These are phyloP conservation scores for Zophobas atratus DNA, from an alignment of 1,140 invertebrate genomes.

Conservation along the genomic window DNA sequence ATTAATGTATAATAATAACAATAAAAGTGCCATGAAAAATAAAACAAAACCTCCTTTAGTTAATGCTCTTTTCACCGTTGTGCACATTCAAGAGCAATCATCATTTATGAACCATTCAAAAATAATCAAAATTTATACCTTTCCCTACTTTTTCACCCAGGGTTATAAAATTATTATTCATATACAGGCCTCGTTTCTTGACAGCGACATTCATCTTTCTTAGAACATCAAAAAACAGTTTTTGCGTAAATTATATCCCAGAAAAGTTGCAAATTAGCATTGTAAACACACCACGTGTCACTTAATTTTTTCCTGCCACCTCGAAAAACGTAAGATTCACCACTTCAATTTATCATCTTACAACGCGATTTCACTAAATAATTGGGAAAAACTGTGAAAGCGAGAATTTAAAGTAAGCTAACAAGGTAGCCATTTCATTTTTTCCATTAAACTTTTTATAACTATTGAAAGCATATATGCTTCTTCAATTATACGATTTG, in stretches of 20 bases:
- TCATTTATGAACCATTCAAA: slow-evolving; percentile 36
- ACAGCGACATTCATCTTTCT: slow-evolving; percentile 31
- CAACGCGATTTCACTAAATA: no score
- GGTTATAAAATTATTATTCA: slow-evolving; percentile 40
- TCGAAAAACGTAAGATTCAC: no score
- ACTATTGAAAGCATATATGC: no score
- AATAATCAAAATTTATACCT: slow-evolving; percentile 40
- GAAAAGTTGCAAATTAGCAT: background rate
- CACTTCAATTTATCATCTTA: no score
- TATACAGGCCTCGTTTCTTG: slow-evolving; percentile 30
- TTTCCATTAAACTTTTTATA: no score
- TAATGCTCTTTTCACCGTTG: slow-evolving; percentile 29
- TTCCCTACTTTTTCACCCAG: slow-evolving; percentile 11
- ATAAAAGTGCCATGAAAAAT: slow-evolving; percentile 34
- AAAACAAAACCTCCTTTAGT: slow-evolving; percentile 30
- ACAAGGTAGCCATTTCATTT: no score
- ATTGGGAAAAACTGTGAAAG: no score
- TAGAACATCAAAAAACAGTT: slow-evolving; percentile 27
- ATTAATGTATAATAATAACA: slow-evolving; percentile 42
- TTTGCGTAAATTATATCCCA: slow-evolving; percentile 17
- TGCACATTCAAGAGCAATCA: slow-evolving; percentile 37
- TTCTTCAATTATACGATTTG: no score
- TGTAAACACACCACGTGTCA: background rate
- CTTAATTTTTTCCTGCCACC: background rate
- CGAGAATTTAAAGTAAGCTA: no score